These are phyloP conservation scores for Axea sp. DNA, from an alignment of 2,888 invertebrate genomes.

Conservation along the genomic window DNA sequence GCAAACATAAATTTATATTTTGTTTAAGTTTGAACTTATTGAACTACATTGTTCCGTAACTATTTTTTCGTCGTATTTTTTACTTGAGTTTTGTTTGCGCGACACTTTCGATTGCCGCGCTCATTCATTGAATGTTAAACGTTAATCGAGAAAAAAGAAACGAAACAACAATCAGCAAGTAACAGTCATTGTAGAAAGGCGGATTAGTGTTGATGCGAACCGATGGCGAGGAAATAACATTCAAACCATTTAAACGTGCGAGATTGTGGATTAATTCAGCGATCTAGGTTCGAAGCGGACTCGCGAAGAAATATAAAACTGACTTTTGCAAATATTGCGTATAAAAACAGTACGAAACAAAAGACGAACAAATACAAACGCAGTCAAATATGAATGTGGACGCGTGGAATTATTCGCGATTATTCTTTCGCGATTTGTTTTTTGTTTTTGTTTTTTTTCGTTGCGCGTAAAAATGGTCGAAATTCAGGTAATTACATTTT, in stretches of 20 bases:
- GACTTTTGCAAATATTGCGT: slow-evolving; percentile 43
- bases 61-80: no score
- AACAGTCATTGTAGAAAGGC: slow-evolving; percentile 20
- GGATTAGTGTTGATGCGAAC: slow-evolving; percentile 42
- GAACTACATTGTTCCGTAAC: no score
- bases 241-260: slow-evolving; percentile 36
- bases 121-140: not conserved
- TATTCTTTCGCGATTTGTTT: slow-evolving; percentile 40
- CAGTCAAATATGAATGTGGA: slow-evolving; percentile 41
- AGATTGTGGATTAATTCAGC: slow-evolving; percentile 43
- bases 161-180: slow-evolving; percentile 29
- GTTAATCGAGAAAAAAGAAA: not conserved
- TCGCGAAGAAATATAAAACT: slow-evolving; percentile 42
- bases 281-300: slow-evolving; percentile 24
- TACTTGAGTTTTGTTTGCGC: not conserved
- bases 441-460: no score
- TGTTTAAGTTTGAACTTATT: no score
- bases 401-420: slow-evolving; percentile 54
- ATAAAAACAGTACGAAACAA: slow-evolving; percentile 46
- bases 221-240: slow-evolving; percentile 31
- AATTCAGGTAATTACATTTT: slow-evolving; percentile 55
- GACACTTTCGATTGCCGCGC: slow-evolving; percentile 14
- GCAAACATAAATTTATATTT: no score
- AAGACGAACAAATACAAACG: slow-evolving; percentile 37
- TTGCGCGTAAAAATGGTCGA: slow-evolving; percentile 57